Percentiles rank a stretch among this genome's conserved stretches.
Conservation (phyloP, 2,113 vertebrate species). For the Capricornis sumatraensis region DNA sequence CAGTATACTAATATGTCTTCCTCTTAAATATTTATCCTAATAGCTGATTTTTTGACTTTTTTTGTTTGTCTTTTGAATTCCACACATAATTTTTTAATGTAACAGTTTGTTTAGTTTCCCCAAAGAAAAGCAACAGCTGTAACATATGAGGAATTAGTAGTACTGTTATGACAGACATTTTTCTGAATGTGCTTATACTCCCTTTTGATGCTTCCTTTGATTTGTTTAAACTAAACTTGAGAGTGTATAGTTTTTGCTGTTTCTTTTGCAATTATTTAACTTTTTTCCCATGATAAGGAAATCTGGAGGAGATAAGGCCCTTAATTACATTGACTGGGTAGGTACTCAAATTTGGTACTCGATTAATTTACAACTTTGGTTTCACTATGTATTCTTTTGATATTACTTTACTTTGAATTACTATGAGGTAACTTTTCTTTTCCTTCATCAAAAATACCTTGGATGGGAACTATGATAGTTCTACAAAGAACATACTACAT, state of each 20-base stretch:
- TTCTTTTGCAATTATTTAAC: slow-evolving; percentile 5
- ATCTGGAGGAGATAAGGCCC: neutral
- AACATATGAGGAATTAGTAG: neutral
- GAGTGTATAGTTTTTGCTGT: neutral
- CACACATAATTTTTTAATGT: neutral
- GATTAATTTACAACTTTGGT: neutral
- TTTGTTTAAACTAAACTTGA: slow-evolving; percentile 28
- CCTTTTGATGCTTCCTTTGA: slow-evolving; percentile 1
- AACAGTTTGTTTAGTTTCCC: slow-evolving; percentile 15
- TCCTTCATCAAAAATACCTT: neutral
- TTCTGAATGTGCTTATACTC: neutral
- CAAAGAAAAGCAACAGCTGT: slow-evolving; percentile 8
- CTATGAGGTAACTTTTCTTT: neutral
- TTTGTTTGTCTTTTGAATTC: neutral
- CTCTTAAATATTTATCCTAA: neutral
- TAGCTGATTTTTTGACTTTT: neutral
- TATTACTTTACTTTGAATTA: neutral
- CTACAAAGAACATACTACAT: neutral
- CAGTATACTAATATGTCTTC: neutral
- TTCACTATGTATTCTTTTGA: neutral
- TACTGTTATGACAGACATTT: neutral
- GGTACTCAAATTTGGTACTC: neutral
- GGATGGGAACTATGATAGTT: neutral
- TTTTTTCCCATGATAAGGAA: neutral
- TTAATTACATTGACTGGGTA: neutral